Evolutionary conservation across 2,888 invertebrate species (phyloP).

Genomic region (Aethes cnicana): DNA sequence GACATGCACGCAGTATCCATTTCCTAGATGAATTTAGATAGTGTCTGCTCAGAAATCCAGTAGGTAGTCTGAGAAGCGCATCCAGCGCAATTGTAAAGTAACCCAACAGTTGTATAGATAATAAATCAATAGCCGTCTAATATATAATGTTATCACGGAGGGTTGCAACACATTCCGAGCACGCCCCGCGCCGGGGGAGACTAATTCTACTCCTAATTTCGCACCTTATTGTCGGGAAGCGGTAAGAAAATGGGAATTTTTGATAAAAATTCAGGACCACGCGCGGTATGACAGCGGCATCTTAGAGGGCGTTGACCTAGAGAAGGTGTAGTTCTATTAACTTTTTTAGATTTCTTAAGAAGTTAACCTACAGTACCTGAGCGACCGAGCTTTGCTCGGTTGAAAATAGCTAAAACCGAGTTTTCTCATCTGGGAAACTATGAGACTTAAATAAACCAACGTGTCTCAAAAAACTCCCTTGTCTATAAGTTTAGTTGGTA

Average conservation of each 20-base stretch:
- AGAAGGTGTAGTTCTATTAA: slow-evolving; percentile 30
- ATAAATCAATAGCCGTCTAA: slow-evolving; percentile 58
- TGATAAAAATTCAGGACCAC: slow-evolving; percentile 53
- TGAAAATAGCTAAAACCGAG: too few relatives aligned
- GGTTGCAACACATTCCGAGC: slow-evolving; percentile 55
- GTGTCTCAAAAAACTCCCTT: too few relatives aligned
- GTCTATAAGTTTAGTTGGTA: too few relatives aligned
- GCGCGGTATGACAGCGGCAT: slow-evolving; percentile 30
- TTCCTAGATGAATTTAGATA: too few relatives aligned
- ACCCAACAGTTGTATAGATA: slow-evolving; percentile 50
- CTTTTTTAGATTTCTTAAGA: slow-evolving; percentile 13
- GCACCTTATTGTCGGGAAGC: slow-evolving; percentile 74
- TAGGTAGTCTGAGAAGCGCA: too few relatives aligned
- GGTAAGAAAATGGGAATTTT: slow-evolving; percentile 72
- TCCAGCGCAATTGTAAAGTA: slow-evolving; percentile 32
- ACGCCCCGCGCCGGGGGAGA: slow-evolving; percentile 67
- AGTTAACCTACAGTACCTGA: too few relatives aligned
- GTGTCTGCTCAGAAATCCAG: too few relatives aligned
- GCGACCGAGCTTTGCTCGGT: too few relatives aligned
- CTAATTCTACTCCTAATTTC: slow-evolving; percentile 80
- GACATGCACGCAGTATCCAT: too few relatives aligned
- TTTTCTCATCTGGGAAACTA: too few relatives aligned
- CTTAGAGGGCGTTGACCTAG: slow-evolving; percentile 24
- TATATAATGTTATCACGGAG: slow-evolving; percentile 42
- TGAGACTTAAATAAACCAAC: too few relatives aligned